Conservation (phyloP, 2,888 invertebrate species). For the Conomelus anceps region DNA sequence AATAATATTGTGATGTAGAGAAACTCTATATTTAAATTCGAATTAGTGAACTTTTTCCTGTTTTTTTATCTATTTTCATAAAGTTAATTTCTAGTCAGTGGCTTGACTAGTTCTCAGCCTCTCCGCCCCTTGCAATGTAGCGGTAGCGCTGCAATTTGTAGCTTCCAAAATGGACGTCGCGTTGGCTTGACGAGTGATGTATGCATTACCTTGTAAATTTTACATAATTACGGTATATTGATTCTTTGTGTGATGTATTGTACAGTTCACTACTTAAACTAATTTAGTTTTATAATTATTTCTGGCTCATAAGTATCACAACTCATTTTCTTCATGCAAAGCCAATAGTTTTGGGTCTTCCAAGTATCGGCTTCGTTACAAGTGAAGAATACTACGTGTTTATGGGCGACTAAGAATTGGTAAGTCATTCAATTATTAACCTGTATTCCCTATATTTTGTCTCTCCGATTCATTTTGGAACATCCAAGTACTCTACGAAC, state of each 20-base stretch:
- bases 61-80: too few species aligned
- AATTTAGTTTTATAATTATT: neutral
- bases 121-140: too few species aligned
- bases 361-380: neutral
- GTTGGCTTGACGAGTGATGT: too few species aligned
- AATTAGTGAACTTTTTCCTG: too few species aligned
- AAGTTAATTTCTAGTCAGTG: too few species aligned
- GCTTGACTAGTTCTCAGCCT: too few species aligned
- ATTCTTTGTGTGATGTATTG: neutral
- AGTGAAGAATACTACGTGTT: neutral
- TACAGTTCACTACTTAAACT: neutral
- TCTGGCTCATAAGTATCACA: neutral
- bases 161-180: neutral
- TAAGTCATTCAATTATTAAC: neutral
- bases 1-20: too few species aligned
- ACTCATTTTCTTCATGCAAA: neutral
- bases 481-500: neutral
- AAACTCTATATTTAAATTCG: too few species aligned
- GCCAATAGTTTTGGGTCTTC: neutral
- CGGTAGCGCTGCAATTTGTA: too few species aligned
- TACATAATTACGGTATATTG: neutral
- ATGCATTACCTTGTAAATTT: neutral
- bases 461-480: neutral
- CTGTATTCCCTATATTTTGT: neutral
- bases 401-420: neutral